These are phyloP conservation scores for Nemoura dubitans DNA, from an alignment of 2,888 invertebrate species.

Conservation along the genomic window DNA sequence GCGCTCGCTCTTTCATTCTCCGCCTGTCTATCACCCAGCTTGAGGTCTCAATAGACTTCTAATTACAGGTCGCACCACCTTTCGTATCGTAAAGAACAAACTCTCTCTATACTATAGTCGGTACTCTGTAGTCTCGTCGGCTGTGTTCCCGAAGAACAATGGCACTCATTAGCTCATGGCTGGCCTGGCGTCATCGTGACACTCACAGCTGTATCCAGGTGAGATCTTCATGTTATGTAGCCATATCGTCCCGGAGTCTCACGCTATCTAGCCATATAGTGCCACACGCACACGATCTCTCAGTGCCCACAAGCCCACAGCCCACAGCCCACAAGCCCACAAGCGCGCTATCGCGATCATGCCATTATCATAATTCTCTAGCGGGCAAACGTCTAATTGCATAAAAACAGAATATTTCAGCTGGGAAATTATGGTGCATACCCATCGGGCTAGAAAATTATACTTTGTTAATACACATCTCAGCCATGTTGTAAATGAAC, in stretches of 20 bases:
- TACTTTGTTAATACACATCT: neutral
- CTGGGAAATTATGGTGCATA: neutral
- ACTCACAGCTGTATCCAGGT: conserved; percentile 1
- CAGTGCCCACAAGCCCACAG: neutral
- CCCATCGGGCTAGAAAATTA: neutral
- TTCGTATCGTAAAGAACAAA: neutral
- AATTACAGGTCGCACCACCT: conserved; percentile 31
- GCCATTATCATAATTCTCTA: neutral
- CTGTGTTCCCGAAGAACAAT: conserved; percentile 25
- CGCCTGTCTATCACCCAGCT: conserved; percentile 18
- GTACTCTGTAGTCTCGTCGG: too few species aligned
- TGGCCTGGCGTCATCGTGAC: conserved; percentile 21
- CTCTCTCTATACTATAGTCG: conserved; percentile 1
- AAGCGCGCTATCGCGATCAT: neutral
- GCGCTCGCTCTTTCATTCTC: conserved; percentile 21
- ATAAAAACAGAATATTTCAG: neutral
- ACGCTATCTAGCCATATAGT: neutral
- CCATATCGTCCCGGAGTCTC: neutral
- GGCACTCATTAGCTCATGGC: conserved; percentile 33
- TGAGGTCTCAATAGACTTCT: conserved; percentile 41
- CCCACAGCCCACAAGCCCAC: too few species aligned
- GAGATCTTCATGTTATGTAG: conserved; percentile 21
- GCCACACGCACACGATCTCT: neutral
- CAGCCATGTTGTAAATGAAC: neutral
- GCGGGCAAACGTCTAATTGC: neutral